These are phyloP conservation scores for Drosophila mimetica DNA, from an alignment of 2,888 invertebrate species.

Conservation along the genomic window DNA sequence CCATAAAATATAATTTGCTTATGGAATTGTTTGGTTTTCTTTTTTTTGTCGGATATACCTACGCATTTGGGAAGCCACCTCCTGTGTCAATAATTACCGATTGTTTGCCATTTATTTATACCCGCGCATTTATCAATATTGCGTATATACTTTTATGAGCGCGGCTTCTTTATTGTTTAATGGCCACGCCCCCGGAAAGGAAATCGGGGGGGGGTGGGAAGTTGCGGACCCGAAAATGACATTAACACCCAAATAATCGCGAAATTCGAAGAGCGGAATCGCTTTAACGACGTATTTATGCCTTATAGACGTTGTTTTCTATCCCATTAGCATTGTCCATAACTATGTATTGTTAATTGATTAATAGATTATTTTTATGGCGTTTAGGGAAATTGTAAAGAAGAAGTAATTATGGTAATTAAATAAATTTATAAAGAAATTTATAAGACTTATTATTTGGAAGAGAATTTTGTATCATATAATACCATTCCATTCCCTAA, in stretches of 20 bases:
- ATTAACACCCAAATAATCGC: conserved; percentile 16
- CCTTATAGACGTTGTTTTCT: background rate
- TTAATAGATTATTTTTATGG: background rate
- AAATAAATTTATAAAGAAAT: too few species aligned
- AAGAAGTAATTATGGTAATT: background rate
- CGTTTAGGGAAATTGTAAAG: background rate
- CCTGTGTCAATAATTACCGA: conserved; percentile 51
- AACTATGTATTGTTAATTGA: background rate
- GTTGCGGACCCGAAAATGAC: conserved; percentile 3
- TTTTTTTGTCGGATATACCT: too few species aligned
- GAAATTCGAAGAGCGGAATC: background rate
- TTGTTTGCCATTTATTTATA: conserved; percentile 17
- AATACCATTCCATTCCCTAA: too few species aligned
- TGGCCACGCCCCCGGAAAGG: conserved; percentile 6
- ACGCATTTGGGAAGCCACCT: background rate
- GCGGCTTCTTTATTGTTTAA: conserved; percentile 27
- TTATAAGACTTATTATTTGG: too few species aligned
- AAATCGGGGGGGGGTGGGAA: background rate
- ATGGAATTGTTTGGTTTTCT: background rate
- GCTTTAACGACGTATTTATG: background rate
- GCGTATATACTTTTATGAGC: background rate
- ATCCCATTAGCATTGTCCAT: background rate
- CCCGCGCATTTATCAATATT: background rate
- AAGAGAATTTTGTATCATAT: too few species aligned
- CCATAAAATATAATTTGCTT: conserved; percentile 17